A percentile compares a stretch with the other conserved stretches of the same genome.
Conservation (phyloP, 1,140 invertebrate genomes). For the Araneus ventricosus region DNA sequence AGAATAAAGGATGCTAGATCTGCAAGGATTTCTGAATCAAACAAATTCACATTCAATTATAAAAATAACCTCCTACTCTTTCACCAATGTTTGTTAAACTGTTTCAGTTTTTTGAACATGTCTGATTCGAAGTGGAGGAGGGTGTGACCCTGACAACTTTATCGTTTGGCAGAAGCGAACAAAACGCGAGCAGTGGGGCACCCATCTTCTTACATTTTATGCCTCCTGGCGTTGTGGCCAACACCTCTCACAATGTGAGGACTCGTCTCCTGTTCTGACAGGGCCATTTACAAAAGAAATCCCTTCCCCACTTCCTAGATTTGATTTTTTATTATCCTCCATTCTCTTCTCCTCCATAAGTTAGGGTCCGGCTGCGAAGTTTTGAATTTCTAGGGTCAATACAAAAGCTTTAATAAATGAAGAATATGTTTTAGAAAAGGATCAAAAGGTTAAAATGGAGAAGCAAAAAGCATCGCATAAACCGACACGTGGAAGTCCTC, state of each 20-base stretch:
- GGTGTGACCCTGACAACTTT: conserved; percentile 39
- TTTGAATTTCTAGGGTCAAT: too few relatives aligned
- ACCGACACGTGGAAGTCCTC: too few relatives aligned
- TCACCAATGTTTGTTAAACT: background rate
- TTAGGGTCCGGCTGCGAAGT: too few relatives aligned
- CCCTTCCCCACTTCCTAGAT: background rate
- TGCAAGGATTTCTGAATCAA: too few relatives aligned
- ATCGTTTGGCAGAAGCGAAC: conserved; percentile 29
- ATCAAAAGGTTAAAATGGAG: too few relatives aligned
- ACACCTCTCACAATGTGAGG: conserved; percentile 37
- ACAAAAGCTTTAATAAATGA: too few relatives aligned
- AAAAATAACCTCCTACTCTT: too few relatives aligned
- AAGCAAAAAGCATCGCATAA: too few relatives aligned
- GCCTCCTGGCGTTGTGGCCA: conserved; percentile 37
- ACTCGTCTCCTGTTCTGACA: conserved; percentile 30
- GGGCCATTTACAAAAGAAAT: conserved; percentile 42
- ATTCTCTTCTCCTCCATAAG: background rate
- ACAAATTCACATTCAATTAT: too few relatives aligned
- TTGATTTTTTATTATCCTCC: background rate
- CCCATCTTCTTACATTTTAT: conserved; percentile 43
- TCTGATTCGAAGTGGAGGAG: background rate
- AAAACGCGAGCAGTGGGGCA: conserved; percentile 52
- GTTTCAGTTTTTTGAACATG: background rate
- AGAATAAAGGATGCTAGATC: too few relatives aligned
- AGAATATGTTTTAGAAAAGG: too few relatives aligned